These are phyloP conservation scores for Caranx ignobilis DNA, from an alignment of 2,113 vertebrate genomes.

Conservation along the genomic window DNA sequence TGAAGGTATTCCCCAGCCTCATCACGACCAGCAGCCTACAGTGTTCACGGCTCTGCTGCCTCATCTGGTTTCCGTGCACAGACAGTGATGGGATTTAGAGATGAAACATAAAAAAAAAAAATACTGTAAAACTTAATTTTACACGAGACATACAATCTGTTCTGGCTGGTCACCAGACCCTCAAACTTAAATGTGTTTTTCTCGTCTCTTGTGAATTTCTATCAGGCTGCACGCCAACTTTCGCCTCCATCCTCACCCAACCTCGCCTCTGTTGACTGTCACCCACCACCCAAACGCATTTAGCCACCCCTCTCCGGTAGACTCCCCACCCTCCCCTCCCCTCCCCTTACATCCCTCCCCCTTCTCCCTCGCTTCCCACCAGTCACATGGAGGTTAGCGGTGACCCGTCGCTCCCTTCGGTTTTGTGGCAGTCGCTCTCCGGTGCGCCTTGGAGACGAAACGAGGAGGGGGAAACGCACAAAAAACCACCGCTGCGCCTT, in stretches of 20 bases:
- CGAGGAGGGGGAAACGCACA: background rate
- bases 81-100: background rate
- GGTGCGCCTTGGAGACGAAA: conserved; percentile 42
- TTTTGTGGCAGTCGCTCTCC: conserved; percentile 53
- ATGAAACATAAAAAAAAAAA: background rate
- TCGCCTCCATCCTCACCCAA: conserved; percentile 5
- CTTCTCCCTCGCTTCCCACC: conserved; percentile 34
- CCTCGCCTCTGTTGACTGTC: conserved; percentile 34
- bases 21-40: conserved; percentile 22
- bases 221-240: background rate
- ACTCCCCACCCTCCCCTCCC: background rate
- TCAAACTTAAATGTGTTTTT: background rate
- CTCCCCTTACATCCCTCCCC: background rate
- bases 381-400: conserved; percentile 76
- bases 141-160: background rate
- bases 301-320: conserved; percentile 13
- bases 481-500: background rate
- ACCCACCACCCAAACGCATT: conserved; percentile 50
- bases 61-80: background rate
- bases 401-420: conserved; percentile 67
- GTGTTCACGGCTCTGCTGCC: background rate
- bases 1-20: conserved; percentile 69
- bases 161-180: background rate
- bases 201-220: background rate
- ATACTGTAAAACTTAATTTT: background rate